These are phyloP conservation scores for Apis dorsata DNA, from an alignment of 1,140 invertebrate genomes.

Conservation along the genomic window DNA sequence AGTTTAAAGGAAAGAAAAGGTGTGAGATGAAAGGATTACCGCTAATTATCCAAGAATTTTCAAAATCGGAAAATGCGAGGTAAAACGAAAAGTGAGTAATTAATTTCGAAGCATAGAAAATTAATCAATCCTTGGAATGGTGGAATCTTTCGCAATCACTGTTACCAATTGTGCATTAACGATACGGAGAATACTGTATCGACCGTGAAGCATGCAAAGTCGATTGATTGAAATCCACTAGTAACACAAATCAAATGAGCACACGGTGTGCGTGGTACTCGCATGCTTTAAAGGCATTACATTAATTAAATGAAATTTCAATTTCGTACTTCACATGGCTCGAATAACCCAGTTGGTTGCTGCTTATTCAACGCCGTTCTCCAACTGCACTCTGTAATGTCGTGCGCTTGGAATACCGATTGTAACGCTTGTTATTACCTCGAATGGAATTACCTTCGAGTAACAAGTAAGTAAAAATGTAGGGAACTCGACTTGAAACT, in stretches of 20 bases:
- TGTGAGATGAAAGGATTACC: neutral
- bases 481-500: neutral
- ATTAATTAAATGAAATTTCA: conserved; percentile 50
- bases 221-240: conserved; percentile 30
- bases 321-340: conserved; percentile 30
- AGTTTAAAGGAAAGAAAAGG: too few species aligned
- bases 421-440: neutral
- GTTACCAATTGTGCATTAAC: neutral
- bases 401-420: neutral
- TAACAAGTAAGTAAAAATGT: neutral
- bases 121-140: neutral
- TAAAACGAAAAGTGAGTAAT: neutral
- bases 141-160: neutral
- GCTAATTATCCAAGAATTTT: neutral
- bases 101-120: neutral
- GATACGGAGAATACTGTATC: neutral
- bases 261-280: neutral
- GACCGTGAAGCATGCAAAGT: neutral
- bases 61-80: neutral
- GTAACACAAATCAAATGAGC: conserved; percentile 27
- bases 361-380: neutral
- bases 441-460: neutral
- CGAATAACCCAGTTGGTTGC: neutral
- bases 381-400: neutral
- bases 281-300: conserved; percentile 28